Evolutionary conservation across 2,113 vertebrate species (phyloP).

Genomic region (Epinephelus cyanopodus): DNA sequence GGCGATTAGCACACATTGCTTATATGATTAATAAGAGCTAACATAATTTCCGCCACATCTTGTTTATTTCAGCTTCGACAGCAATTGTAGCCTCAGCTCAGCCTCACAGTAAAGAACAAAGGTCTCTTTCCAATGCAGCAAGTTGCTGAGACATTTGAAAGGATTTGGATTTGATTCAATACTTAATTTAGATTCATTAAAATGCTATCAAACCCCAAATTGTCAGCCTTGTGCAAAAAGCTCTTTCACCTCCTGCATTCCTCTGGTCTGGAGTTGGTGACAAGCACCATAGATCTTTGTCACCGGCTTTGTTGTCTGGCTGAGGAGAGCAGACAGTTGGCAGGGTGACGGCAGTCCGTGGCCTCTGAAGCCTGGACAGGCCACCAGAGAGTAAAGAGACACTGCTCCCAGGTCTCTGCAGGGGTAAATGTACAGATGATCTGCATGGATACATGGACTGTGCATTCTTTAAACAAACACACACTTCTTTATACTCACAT

Average conservation of each 20-base stretch:
- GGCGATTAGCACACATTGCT: background rate
- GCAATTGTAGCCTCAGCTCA: background rate
- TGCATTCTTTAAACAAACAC: conserved; percentile 2
- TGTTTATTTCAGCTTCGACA: background rate
- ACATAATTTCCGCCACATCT: background rate
- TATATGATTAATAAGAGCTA: background rate
- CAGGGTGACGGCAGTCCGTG: conserved; percentile 38
- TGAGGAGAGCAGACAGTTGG: conserved; percentile 50
- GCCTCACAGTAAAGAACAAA: background rate
- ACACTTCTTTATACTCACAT: conserved; percentile 72
- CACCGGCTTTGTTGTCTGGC: conserved; percentile 31
- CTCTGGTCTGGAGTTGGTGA: conserved; percentile 47
- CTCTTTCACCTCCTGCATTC: conserved; percentile 58
- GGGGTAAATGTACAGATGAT: conserved; percentile 8
- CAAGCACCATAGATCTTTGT: conserved; percentile 20
- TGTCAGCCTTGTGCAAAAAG: conserved; percentile 31
- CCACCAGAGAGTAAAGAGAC: conserved; percentile 77
- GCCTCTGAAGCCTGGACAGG: conserved; percentile 50
- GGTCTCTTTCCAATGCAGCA: background rate
- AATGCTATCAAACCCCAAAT: conserved; percentile 18
- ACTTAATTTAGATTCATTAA: conserved; percentile 33
- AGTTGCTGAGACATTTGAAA: background rate
- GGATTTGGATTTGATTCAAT: conserved; percentile 14
- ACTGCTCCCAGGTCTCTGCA: conserved; percentile 84
- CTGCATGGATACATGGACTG: background rate